Percentiles rank a stretch among this genome's conserved stretches.
Conservation (phyloP, 2,797 vertebrate species). For the Liparis tanakae region DNA sequence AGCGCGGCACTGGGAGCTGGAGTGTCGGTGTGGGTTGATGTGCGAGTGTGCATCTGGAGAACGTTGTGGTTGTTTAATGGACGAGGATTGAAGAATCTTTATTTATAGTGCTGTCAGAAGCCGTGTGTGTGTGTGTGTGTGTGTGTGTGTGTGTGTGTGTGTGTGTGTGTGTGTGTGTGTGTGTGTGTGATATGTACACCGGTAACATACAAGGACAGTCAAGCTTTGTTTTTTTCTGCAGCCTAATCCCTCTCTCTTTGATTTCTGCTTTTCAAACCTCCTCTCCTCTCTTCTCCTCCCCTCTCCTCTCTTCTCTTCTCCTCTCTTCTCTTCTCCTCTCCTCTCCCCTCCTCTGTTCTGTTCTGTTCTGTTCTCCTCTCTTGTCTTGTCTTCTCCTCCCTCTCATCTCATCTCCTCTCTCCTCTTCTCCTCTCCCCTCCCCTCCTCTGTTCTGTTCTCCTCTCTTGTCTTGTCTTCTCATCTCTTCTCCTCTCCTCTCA, state of each 20-base stretch:
- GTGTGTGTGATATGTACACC: constrained; percentile 5
- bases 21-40: constrained; percentile 15
- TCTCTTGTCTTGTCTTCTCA: background rate
- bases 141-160: background rate
- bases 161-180: background rate
- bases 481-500: too few species aligned
- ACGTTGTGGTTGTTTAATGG: constrained; percentile 26
- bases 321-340: too few species aligned
- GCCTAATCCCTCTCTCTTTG: constrained; percentile 38
- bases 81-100: constrained; percentile 31
- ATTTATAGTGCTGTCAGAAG: constrained; percentile 39
- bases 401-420: background rate
- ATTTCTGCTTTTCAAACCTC: constrained; percentile 12
- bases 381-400: too few species aligned
- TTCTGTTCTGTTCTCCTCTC: too few species aligned
- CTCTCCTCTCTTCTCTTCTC: constrained; percentile 13
- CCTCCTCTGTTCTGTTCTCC: background rate
- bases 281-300: background rate
- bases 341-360: too few species aligned
- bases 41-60: constrained; percentile 24
- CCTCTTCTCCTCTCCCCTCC: background rate
- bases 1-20: constrained; percentile 11
- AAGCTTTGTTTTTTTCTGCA: background rate
- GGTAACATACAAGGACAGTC: constrained; percentile 18
- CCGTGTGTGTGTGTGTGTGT: background rate